Base-by-base conservation (phyloP, 1,140 invertebrate genomes). In the Bilobella aurantiaca region DNA sequence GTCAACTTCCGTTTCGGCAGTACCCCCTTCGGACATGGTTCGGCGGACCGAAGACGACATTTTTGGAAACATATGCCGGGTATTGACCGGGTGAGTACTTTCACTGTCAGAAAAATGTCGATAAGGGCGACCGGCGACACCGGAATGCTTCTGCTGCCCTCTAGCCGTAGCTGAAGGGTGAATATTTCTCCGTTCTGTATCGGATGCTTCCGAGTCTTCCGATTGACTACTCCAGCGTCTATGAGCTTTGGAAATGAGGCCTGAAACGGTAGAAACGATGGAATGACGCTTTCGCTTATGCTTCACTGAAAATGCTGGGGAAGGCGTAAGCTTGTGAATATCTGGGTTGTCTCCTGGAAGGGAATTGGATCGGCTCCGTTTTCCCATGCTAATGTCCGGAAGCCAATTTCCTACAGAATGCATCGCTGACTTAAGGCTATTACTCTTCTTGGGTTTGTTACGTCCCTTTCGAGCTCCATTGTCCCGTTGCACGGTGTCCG, bases 391-490 rank as follows among this genome's bases (percentile, higher is more conserved):
- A 21, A 70, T 56, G 53, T 90, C 88, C 0, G 89, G 89, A 31
- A 93, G 76, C 83, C 89, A 88, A 73, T 85, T 85, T 73, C 84
- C 88, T 72, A 90, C 84, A 1, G 87, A 87, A 74, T 82, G 87
- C 84, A 91, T 88, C 0, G 88, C 89, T 47, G 86, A 85, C 77
- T 88, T 88, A 47, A 89, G 74, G 1, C 86, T 87, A 1, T 81
- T 80, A n/a, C 84, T 83, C 65, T 85, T 75, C 76, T 85, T 84
- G 30, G 85, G 79, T 75, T 89, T 88, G 76, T 87, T 87, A 85
- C 85, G 69, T 83, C 82, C 73, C 84, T 81, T 49, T 31, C 5
- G 59, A 56, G 34, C 18, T 46, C 31, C 58, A 18, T 21, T 16
- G 23, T 27, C 16, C 27, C n/a, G 3, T 14, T 58, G 25, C 25